phyloP scores from a whole-genome alignment of 2,888 invertebrate species.

The Leucoma salicis region DNA sequence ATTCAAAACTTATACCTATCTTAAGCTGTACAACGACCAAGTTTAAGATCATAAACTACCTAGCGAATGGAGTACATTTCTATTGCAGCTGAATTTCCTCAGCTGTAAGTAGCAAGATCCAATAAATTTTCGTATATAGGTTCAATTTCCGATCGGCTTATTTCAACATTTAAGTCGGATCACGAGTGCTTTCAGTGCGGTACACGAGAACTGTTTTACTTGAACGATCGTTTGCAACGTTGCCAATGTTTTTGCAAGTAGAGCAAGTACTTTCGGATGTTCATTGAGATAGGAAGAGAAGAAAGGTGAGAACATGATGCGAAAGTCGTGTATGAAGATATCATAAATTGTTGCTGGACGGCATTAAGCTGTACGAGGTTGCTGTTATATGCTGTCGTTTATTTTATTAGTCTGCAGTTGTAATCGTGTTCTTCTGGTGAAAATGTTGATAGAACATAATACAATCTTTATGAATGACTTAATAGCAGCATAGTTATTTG shows the following conservation, averaged over 20 bases:
- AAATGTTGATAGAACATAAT: neutral
- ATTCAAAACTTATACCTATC: constrained; percentile 17
- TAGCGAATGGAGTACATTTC: constrained; percentile 22
- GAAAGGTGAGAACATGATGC: constrained; percentile 19
- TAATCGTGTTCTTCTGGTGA: too few species aligned
- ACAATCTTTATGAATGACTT: constrained; percentile 20
- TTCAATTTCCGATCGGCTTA: constrained; percentile 53
- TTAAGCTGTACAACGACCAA: constrained; percentile 6
- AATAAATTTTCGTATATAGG: constrained; percentile 42
- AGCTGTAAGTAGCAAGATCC: constrained; percentile 30
- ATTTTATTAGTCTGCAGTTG: constrained; percentile 5
- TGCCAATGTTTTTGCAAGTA: constrained; percentile 48
- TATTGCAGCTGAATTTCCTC: constrained; percentile 31
- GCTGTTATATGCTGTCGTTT: constrained; percentile 4
- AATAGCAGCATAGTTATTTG: too few species aligned
- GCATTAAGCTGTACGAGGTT: constrained; percentile 9
- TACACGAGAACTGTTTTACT: constrained; percentile 77
- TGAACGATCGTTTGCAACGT: constrained; percentile 60
- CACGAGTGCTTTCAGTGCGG: constrained; percentile 63
- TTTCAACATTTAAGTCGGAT: constrained; percentile 57
- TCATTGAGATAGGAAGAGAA: constrained; percentile 36
- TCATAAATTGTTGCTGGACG: constrained; percentile 8
- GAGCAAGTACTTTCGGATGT: constrained; percentile 38
- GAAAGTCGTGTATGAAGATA: constrained; percentile 19
- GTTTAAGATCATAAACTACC: constrained; percentile 20